Conservation (phyloP, 1,140 invertebrate genomes). For the Nixonia krombeini region DNA sequence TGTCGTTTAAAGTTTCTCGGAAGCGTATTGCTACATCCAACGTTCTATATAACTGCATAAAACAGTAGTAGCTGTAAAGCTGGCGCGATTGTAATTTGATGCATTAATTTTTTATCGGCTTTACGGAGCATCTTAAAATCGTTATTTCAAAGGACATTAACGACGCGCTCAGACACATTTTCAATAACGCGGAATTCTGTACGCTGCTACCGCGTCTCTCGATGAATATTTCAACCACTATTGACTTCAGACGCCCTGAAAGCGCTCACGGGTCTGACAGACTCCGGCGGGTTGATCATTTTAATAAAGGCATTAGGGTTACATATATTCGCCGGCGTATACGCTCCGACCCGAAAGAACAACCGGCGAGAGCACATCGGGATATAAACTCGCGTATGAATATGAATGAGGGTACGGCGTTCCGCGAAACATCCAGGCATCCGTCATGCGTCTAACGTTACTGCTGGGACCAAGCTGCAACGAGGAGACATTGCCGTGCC, state of each 20-base stretch:
- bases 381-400: slow-evolving; percentile 57
- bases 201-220: no score
- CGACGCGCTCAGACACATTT: neutral
- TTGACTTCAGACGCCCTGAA: no score
- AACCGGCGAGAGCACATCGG: slow-evolving; percentile 21
- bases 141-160: slow-evolving; percentile 1
- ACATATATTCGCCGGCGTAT: slow-evolving; percentile 31
- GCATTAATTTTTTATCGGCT: slow-evolving; percentile 14
- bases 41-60: slow-evolving; percentile 35
- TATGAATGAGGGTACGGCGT: slow-evolving; percentile 57
- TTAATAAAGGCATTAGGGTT: neutral
- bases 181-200: neutral
- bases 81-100: slow-evolving; percentile 28
- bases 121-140: slow-evolving; percentile 1
- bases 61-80: slow-evolving; percentile 35
- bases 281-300: neutral
- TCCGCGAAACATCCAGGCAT: slow-evolving; percentile 44
- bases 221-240: no score
- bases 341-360: slow-evolving; percentile 42
- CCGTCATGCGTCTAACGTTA: slow-evolving; percentile 57
- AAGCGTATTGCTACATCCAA: slow-evolving; percentile 29
- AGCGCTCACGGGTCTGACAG: no score
- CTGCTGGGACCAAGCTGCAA: slow-evolving; percentile 22
- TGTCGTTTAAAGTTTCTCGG: slow-evolving; percentile 39
- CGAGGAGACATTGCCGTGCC: slow-evolving; percentile 1